These are phyloP conservation scores for Drosophila atroscutellata DNA, from an alignment of 2,888 invertebrate species.

Conservation along the genomic window DNA sequence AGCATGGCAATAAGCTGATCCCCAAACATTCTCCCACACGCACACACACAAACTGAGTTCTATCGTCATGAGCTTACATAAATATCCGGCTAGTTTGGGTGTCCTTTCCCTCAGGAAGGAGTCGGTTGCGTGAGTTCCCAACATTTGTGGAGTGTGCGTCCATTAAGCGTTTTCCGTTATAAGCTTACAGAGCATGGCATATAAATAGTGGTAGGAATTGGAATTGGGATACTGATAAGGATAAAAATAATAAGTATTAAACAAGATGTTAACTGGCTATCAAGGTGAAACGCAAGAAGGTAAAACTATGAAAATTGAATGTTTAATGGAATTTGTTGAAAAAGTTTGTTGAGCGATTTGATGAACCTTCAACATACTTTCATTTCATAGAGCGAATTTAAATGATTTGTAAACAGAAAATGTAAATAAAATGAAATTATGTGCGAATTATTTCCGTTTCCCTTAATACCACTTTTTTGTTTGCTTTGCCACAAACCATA, in stretches of 20 bases:
- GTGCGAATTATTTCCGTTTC: slow-evolving; percentile 29
- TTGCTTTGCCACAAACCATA: not conserved
- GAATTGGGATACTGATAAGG: not conserved
- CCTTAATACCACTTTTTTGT: slow-evolving; percentile 20
- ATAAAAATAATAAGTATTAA: not conserved
- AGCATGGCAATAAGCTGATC: slow-evolving; percentile 55
- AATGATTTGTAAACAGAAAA: slow-evolving; percentile 10
- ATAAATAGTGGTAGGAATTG: slow-evolving; percentile 32
- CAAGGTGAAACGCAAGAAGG: not conserved
- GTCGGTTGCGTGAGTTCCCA: slow-evolving; percentile 54
- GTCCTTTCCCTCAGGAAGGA: slow-evolving; percentile 24
- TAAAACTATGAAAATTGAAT: not conserved
- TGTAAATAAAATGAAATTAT: slow-evolving; percentile 32
- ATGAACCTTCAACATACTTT: not conserved
- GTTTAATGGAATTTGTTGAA: not conserved
- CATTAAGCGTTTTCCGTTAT: slow-evolving; percentile 52
- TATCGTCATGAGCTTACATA: slow-evolving; percentile 26
- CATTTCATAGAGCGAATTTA: not conserved
- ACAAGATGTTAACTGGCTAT: slow-evolving; percentile 38
- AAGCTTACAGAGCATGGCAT: slow-evolving; percentile 19
- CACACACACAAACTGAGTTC: slow-evolving; percentile 8
- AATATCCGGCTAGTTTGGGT: slow-evolving; percentile 30
- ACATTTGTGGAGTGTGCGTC: slow-evolving; percentile 43
- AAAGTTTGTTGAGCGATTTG: not conserved
- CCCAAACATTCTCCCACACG: slow-evolving; percentile 22